A percentile compares a stretch with the other conserved stretches of the same genome.
These are phyloP conservation scores for Calameuta pallipes DNA, from an alignment of 2,888 invertebrate species.

Conservation along the genomic window DNA sequence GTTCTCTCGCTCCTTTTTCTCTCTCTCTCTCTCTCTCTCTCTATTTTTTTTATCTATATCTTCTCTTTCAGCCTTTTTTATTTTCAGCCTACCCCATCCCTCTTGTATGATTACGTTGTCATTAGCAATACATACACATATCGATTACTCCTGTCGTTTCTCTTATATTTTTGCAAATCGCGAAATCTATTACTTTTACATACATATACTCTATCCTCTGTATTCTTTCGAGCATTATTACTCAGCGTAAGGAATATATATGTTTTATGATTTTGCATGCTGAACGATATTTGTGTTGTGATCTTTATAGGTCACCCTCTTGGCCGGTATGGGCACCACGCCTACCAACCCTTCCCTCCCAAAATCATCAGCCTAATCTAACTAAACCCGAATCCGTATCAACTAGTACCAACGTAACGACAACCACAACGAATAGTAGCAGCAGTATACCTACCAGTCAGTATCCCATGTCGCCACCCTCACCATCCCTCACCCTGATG, in stretches of 20 bases:
- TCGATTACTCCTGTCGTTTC: background rate
- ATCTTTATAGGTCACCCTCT: constrained; percentile 71
- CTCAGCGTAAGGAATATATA: constrained; percentile 15
- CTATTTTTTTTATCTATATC: constrained; percentile 7
- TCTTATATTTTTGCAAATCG: constrained; percentile 11
- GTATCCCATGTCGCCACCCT: constrained; percentile 48
- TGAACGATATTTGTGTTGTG: constrained; percentile 65
- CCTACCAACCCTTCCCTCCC: constrained; percentile 59
- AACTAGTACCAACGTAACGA: background rate
- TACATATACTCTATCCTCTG: background rate
- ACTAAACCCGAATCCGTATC: constrained; percentile 29
- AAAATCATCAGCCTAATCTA: constrained; percentile 45
- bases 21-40: constrained; percentile 13
- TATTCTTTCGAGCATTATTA: background rate
- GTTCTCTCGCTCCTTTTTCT: background rate
- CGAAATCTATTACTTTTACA: background rate
- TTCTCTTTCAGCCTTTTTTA: constrained; percentile 5
- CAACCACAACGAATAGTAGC: constrained; percentile 21
- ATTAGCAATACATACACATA: background rate
- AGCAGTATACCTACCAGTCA: constrained; percentile 12
- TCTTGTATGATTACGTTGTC: constrained; percentile 3
- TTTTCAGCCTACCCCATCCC: background rate
- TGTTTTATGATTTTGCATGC: constrained; percentile 63
- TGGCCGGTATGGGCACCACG: constrained; percentile 72
- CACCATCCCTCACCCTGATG: constrained; percentile 49